These are phyloP conservation scores for Girardinus metallicus DNA, from an alignment of 2,797 vertebrate genomes.

Conservation along the genomic window DNA sequence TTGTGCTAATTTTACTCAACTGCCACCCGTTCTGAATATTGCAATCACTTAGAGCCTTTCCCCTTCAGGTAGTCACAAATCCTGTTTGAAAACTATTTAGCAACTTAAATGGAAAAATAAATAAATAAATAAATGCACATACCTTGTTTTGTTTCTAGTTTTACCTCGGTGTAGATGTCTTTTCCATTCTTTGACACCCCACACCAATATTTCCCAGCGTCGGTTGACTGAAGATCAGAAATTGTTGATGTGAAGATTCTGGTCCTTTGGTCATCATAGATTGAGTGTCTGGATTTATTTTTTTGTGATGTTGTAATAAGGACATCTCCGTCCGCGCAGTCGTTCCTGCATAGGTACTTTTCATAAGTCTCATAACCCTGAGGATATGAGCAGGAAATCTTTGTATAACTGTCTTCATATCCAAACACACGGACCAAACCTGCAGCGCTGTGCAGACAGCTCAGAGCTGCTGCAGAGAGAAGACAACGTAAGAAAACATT, in stretches of 20 bases:
- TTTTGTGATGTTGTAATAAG: conserved; percentile 24
- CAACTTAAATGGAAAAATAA: background rate
- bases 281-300: conserved; percentile 28
- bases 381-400: conserved; percentile 32
- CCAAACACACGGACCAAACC: conserved; percentile 18
- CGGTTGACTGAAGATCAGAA: background rate
- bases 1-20: background rate
- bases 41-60: background rate
- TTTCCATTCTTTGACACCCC: background rate
- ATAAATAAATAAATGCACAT: background rate
- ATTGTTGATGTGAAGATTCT: conserved; percentile 36
- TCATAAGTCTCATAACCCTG: conserved; percentile 6
- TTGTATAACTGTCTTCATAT: too few relatives aligned
- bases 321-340: conserved; percentile 29
- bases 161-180: conserved; percentile 49
- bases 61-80: background rate
- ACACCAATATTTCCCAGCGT: conserved; percentile 62
- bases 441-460: conserved; percentile 2
- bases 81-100: background rate
- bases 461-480: conserved; percentile 27
- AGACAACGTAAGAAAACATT: background rate
- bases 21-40: background rate
- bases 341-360: conserved; percentile 65
- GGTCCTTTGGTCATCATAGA: conserved; percentile 24
- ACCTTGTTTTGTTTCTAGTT: conserved; percentile 38